Conservation (phyloP, 2,797 vertebrate species). For the Sylvia borin region DNA sequence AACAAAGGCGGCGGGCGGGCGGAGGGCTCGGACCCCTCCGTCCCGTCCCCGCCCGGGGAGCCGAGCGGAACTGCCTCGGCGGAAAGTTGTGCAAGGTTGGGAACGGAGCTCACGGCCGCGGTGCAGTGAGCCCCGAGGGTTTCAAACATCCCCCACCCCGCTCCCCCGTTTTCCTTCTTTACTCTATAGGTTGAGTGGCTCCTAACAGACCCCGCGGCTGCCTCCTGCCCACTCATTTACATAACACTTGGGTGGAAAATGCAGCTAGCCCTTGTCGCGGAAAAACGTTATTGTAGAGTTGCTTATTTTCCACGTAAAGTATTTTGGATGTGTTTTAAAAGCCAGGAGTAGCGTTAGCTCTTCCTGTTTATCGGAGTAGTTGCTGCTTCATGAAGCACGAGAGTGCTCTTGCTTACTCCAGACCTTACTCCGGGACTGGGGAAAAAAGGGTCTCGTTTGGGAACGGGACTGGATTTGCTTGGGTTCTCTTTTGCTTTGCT, state of each 20-base stretch:
- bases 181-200: not conserved
- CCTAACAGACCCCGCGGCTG: not conserved
- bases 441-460: not conserved
- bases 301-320: not conserved
- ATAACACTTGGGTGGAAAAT: not conserved
- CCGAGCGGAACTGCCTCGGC: not conserved
- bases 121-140: not conserved
- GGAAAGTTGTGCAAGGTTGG: conserved; percentile 25
- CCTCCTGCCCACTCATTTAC: not conserved
- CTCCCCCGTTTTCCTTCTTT: not conserved
- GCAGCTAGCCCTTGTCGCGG: not conserved
- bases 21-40: not conserved
- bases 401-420: not conserved
- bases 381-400: not conserved
- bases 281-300: not conserved
- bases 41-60: not conserved
- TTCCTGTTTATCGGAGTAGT: conserved; percentile 21
- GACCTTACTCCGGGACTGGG: not conserved
- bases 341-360: not conserved
- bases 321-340: not conserved
- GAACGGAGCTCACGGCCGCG: not conserved
- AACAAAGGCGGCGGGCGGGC: not conserved
- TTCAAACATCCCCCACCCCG: not conserved
- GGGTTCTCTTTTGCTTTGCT: not conserved
- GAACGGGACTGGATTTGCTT: not conserved